Evolutionary conservation across 2,797 vertebrate species (phyloP), one percentile per base, ranked within the genome.

Genomic region (Vireo griseus): DNA sequence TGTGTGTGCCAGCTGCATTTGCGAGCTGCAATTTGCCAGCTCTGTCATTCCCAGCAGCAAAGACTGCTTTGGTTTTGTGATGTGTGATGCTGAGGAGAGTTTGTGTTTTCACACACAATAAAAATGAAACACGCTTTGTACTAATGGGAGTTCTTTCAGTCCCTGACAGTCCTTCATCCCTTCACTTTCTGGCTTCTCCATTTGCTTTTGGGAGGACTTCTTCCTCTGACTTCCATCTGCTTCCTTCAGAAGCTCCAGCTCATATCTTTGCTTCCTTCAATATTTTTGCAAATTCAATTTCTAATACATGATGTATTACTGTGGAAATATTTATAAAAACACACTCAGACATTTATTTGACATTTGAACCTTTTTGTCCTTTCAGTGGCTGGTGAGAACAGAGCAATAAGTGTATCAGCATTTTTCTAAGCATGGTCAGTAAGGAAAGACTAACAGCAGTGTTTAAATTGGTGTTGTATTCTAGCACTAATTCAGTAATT

Each of bases 61-160:
- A 47, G 17, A 14, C 48, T 58, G 28, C 22, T 87, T 28, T 10
- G 71, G 11, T 58, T 90, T 62, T 40, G 40, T 4, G 8, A 17
- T 58, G 4, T 44, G 24, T 45, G 26, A 44, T 71, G 29, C 44
- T 50, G 22, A 54, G 16, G 35, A 71, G 48, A 35, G 5, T 48
- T 57, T 61, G 28, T 57, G 4, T 81, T 90, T 78, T 69, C 33
- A 29, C 28, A 40, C 5, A 9, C 0, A 0, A 3, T 52, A 25
- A 81, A 78, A 85, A 57, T 29, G 5, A 65, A 78, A 55, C 26
- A 40, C 12, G 4, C 8, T 44, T 67, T 47, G 8, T 31, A 42
- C 26, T 8, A 19, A 11, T 52, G 20, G 28, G 20, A 73, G 13
- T 67, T 52, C 4, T 79, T 92, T 72, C 42, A 55, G 17, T 48